A percentile compares a stretch with the other conserved stretches of the same genome.
phyloP scores from a whole-genome alignment of 2,113 vertebrate genomes.

The Elachura formosa region DNA sequence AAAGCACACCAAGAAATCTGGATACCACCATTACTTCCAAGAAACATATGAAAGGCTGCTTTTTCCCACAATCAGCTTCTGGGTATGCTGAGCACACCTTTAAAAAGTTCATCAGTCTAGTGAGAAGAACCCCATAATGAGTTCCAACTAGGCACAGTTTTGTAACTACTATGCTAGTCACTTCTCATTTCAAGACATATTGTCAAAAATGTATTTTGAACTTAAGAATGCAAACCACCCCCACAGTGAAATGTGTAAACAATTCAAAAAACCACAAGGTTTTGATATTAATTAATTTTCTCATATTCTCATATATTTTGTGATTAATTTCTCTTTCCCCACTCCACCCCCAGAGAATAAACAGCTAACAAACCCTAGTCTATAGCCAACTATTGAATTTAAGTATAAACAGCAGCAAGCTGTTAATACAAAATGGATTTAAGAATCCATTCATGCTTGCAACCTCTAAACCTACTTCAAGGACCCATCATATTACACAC shows the following conservation, averaged over 20 bases:
- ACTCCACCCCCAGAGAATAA: background rate
- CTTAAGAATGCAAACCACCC: background rate
- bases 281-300: background rate
- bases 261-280: background rate
- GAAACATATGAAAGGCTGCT: background rate
- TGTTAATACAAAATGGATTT: no score
- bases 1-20: background rate
- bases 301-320: background rate
- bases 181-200: background rate
- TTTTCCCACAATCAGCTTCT: background rate
- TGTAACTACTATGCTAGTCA: background rate
- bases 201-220: background rate
- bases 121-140: background rate
- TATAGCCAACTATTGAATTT: background rate
- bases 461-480: background rate
- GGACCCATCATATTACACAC: background rate
- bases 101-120: background rate
- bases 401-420: background rate
- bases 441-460: background rate
- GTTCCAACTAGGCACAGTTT: background rate
- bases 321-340: background rate
- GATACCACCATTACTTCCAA: background rate
- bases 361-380: background rate
- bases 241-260: background rate
- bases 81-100: background rate